phyloP scores from a whole-genome alignment of 2,888 invertebrate genomes.

The Cryptophagus acutangulus region DNA sequence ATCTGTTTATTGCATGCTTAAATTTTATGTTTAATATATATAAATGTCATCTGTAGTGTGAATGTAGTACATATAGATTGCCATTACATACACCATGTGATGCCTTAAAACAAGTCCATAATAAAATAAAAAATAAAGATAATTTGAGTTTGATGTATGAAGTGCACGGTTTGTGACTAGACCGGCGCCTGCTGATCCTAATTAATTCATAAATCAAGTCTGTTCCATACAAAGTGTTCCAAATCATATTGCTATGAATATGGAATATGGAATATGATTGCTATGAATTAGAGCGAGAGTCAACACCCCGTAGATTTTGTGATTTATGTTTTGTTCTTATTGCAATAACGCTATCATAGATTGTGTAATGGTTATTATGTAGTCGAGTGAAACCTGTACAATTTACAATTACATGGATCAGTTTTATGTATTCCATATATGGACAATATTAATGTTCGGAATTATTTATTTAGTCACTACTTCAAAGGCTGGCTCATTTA shows the following conservation, averaged over 20 bases:
- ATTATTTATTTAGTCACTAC: not conserved
- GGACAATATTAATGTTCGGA: not conserved
- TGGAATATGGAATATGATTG: too few relatives aligned
- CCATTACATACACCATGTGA: too few relatives aligned
- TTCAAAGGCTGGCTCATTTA: too few relatives aligned
- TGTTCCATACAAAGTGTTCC: constrained; percentile 18
- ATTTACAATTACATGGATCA: constrained; percentile 1
- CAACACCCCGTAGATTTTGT: too few relatives aligned
- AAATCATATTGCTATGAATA: too few relatives aligned
- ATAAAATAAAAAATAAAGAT: constrained; percentile 15
- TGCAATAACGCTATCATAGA: constrained; percentile 7
- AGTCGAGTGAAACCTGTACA: constrained; percentile 2
- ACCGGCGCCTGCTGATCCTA: constrained; percentile 27
- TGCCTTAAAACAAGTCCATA: too few relatives aligned
- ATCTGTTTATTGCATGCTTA: too few relatives aligned
- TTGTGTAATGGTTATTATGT: constrained; percentile 11
- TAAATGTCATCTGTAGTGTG: too few relatives aligned
- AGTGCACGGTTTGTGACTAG: constrained; percentile 21
- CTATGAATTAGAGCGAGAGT: too few relatives aligned
- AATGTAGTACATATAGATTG: too few relatives aligned
- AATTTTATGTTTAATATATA: too few relatives aligned
- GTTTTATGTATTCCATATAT: not conserved
- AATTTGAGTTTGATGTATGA: constrained; percentile 21
- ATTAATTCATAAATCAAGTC: constrained; percentile 36
- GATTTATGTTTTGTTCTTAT: constrained; percentile 16